phyloP scores from a whole-genome alignment of 2,888 invertebrate species.

The Romanomermis culicivorax region DNA sequence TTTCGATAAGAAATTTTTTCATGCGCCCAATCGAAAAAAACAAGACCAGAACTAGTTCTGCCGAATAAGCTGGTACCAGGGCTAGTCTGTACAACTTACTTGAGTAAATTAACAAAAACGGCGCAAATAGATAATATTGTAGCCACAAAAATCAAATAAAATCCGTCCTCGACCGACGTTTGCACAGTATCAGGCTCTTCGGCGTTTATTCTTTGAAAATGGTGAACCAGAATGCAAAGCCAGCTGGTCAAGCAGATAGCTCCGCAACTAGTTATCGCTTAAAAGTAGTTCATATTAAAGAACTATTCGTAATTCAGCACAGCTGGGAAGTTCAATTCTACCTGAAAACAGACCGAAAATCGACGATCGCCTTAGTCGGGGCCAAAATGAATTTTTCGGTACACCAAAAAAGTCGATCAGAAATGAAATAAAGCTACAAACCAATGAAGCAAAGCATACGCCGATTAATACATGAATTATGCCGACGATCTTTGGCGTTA shows the following conservation, averaged over 20 bases:
- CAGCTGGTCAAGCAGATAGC: not conserved
- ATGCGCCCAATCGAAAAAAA: no score
- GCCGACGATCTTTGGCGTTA: not conserved
- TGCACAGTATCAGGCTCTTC: not conserved
- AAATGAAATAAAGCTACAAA: not conserved
- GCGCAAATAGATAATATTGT: conserved; percentile 1
- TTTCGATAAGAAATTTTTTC: no score
- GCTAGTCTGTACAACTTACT: no score
- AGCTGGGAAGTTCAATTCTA: no score
- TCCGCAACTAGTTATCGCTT: not conserved
- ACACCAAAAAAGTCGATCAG: not conserved
- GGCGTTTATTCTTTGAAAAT: not conserved
- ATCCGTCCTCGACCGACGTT: not conserved
- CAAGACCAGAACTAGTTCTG: no score
- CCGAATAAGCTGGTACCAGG: no score
- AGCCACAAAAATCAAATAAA: not conserved
- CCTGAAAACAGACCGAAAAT: conserved; percentile 5
- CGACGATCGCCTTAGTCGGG: not conserved
- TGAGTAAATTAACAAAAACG: not conserved
- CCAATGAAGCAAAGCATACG: not conserved
- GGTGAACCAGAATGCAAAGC: not conserved
- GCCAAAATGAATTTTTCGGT: not conserved
- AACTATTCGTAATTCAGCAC: not conserved
- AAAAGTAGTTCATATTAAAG: not conserved
- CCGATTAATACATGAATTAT: conserved; percentile 2